Conservation (phyloP, 2,797 vertebrate species). For the Eurystomus glaucurus region DNA sequence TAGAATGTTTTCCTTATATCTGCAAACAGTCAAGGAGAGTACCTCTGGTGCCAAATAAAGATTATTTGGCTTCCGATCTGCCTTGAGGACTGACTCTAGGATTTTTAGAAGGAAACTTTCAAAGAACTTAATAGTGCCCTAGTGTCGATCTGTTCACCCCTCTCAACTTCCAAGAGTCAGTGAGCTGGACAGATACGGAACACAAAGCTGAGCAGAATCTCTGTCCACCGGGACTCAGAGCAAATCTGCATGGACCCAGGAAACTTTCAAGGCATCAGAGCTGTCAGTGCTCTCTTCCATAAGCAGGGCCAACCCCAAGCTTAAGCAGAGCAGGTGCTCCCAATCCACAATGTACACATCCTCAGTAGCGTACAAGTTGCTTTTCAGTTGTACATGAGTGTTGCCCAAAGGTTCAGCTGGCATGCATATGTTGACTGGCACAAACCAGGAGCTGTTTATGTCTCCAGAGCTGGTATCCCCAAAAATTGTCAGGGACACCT, state of each 20-base stretch:
- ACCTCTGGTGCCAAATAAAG: neutral
- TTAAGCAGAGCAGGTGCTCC: neutral
- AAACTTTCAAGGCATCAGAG: neutral
- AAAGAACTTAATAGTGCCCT: neutral
- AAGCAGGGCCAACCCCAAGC: neutral
- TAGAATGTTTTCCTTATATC: neutral
- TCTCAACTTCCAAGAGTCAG: neutral
- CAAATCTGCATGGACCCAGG: neutral
- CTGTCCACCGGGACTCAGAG: neutral
- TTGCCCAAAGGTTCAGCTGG: neutral
- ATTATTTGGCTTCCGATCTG: neutral
- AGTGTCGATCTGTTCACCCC: neutral
- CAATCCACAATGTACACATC: fast-evolving
- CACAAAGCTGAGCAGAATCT: neutral
- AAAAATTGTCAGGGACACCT: neutral
- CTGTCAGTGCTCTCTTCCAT: neutral
- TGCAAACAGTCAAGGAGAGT: neutral
- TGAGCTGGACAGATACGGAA: neutral
- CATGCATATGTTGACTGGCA: neutral
- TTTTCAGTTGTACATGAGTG: neutral
- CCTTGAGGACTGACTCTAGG: neutral
- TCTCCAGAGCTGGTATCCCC: neutral
- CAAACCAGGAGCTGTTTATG: neutral
- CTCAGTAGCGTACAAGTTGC: neutral
- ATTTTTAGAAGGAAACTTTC: neutral